Percentiles rank a stretch among this genome's conserved stretches.
These are phyloP conservation scores for Aurelia sp. DNA, from an alignment of 30 jellyfish, hydroid and myxozoan genomes.

Conservation along the genomic window DNA sequence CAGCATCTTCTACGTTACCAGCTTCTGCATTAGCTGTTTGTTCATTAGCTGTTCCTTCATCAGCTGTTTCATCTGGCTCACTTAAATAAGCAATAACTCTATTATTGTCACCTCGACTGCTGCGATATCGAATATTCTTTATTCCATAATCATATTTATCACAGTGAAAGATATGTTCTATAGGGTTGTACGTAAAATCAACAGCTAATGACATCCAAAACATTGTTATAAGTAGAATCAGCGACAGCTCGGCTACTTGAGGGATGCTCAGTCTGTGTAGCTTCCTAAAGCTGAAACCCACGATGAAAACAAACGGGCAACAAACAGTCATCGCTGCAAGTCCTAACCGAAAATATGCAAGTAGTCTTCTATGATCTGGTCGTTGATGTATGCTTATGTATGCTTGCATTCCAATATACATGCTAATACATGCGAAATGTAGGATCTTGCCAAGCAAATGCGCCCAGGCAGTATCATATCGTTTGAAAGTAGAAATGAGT, in stretches of 20 bases:
- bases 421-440: constrained; percentile 16
- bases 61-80: no score
- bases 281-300: constrained; percentile 14
- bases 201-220: constrained; percentile 48
- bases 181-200: constrained; percentile 18
- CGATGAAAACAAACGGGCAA: constrained; percentile 16
- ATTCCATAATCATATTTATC: background rate
- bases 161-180: background rate
- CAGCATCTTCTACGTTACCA: no score
- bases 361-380: constrained; percentile 5
- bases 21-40: no score
- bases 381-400: constrained; percentile 33
- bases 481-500: constrained; percentile 14
- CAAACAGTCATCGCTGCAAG: constrained; percentile 4
- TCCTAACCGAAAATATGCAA: constrained; percentile 12
- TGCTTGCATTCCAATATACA: constrained; percentile 44
- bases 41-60: no score
- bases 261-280: constrained; percentile 8
- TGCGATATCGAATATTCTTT: background rate
- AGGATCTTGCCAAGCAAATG: constrained; percentile 29
- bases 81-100: no score
- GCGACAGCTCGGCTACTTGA: constrained; percentile 36
- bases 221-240: background rate
- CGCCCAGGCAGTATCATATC: constrained; percentile 9
- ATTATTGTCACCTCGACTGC: background rate